Evolutionary conservation across 2,113 vertebrate species (phyloP).

Genomic region (Clarias gariepinus): DNA sequence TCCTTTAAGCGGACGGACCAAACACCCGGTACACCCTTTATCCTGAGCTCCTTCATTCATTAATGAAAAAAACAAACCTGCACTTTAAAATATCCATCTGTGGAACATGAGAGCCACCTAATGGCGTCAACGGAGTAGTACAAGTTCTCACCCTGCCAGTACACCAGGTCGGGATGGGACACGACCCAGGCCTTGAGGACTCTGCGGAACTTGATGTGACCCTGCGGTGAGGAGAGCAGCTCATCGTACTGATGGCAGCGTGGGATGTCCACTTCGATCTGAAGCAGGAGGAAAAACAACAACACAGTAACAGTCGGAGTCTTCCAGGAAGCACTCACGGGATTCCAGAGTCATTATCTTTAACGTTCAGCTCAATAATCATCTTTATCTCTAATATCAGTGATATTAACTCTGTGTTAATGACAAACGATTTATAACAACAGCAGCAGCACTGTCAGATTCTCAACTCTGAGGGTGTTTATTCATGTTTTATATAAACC

Average conservation of each 20-base stretch:
- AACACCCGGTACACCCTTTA: too few relatives aligned
- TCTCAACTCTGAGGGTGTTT: neutral
- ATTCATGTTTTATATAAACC: neutral
- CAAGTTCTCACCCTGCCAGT: constrained; percentile 90
- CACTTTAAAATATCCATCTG: neutral
- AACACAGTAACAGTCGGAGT: neutral
- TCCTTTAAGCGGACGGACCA: neutral
- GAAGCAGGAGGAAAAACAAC: neutral
- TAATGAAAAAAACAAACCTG: neutral
- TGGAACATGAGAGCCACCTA: constrained; percentile 59
- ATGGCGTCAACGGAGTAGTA: constrained; percentile 43
- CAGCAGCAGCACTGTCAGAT: too few relatives aligned
- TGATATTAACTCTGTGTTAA: neutral
- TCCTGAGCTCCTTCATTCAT: neutral
- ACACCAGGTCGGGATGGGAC: constrained; percentile 95
- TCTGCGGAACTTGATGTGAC: constrained; percentile 92
- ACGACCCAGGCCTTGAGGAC: constrained; percentile 98
- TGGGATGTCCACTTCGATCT: constrained; percentile 99
- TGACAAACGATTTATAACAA: neutral
- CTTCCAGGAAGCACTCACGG: neutral
- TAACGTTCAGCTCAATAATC: neutral
- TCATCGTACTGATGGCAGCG: constrained; percentile 98
- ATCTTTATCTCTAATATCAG: neutral
- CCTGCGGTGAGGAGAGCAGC: constrained; percentile 90
- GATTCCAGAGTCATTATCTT: neutral